These are phyloP conservation scores for Anagrus nilaparvatae DNA, from an alignment of 1,140 invertebrate genomes.

Conservation along the genomic window DNA sequence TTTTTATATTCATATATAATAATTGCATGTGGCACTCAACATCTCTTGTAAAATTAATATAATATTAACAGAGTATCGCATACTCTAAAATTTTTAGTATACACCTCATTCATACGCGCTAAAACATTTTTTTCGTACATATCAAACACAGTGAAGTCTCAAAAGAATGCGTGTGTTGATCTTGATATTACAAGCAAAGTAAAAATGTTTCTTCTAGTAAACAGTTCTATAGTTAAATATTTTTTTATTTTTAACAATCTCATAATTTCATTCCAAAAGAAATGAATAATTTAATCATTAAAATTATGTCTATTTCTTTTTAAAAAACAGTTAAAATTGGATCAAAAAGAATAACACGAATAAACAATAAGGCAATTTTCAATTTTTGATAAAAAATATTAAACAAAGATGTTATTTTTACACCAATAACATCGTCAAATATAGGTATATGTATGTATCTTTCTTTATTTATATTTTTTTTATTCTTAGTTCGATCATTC, in stretches of 20 bases:
- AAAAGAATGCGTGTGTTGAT: too few species aligned
- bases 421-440: neutral
- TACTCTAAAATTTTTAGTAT: conserved; percentile 12
- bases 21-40: conserved; percentile 6
- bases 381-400: neutral
- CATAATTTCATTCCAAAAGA: conserved; percentile 1
- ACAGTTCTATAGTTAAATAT: too few species aligned
- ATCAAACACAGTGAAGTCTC: too few species aligned
- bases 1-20: conserved; percentile 11
- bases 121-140: too few species aligned
- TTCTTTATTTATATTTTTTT: too few species aligned
- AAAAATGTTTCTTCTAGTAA: too few species aligned
- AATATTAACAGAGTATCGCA: neutral
- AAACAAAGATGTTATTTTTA: conserved; percentile 1
- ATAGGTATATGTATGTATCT: too few species aligned
- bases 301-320: neutral
- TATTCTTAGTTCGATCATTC: too few species aligned
- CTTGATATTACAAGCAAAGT: too few species aligned
- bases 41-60: conserved; percentile 11
- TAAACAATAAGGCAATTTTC: conserved; percentile 4
- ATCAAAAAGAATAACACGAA: neutral
- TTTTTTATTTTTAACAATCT: conserved; percentile 9
- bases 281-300: conserved; percentile 5
- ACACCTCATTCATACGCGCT: too few species aligned
- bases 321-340: neutral